Conservation (phyloP, 2,113 vertebrate genomes). For the Fregata magnificens region DNA sequence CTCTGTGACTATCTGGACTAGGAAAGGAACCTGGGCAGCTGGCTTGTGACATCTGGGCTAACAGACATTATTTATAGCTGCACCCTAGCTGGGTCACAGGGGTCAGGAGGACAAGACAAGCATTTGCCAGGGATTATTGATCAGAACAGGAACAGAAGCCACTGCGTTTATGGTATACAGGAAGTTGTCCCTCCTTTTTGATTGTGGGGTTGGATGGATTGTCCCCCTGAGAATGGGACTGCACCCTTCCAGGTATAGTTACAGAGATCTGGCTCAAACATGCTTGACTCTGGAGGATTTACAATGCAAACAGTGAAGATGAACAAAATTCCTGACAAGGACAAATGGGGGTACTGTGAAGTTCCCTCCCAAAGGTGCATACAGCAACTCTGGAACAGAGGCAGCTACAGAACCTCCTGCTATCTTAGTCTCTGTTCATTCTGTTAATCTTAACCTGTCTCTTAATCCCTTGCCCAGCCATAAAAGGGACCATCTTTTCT, state of each 20-base stretch:
- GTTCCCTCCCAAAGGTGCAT: background rate
- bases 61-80: background rate
- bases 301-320: background rate
- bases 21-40: background rate
- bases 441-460: background rate
- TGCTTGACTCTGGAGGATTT: background rate
- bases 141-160: background rate
- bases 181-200: background rate
- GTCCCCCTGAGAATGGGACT: background rate
- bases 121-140: background rate
- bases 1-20: background rate
- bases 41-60: background rate
- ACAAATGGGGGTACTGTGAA: background rate
- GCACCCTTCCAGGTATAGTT: background rate
- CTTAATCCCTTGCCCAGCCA: background rate
- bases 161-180: background rate
- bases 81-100: background rate
- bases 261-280: background rate
- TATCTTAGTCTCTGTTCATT: background rate
- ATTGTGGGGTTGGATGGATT: background rate
- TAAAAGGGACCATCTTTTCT: background rate
- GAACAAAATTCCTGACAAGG: background rate
- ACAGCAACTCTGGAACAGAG: background rate
- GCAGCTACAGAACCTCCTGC: background rate
- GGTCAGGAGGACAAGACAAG: background rate